Base-by-base conservation (phyloP, 64 coral and sea anemone genomes). In the Stichodactyla helianthus region DNA sequence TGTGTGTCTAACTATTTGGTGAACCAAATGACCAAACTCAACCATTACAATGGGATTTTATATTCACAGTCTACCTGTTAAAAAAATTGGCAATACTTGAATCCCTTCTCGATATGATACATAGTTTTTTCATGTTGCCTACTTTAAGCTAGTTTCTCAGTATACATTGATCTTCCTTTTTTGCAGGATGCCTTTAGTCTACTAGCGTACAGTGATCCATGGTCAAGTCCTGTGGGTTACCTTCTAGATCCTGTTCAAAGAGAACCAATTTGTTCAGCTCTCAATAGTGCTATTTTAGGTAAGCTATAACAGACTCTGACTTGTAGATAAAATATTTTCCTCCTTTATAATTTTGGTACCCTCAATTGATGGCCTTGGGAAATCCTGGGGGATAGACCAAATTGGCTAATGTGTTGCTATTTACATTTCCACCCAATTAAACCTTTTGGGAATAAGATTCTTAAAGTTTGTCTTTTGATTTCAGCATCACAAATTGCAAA, bases 221-320 rank as follows among this genome's bases (percentile, higher is more conserved):
- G 93, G 86, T 85, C 71, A 20, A 99, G 97, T 78, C 97, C 97
- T 63, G 90, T 99, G 52, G 93, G 93, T 20, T 95, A 93, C 85
- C 82, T 99, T 77, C 55, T 99, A 86, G 97, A 95, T 77, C 93
- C 97, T 55, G 90, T 94, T 51, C 97, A 99, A 58, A 90, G 97
- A 82, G 97, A 99, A 93, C 82, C 90, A 6, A 94, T 99, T 10
- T 99, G 97, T 68, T 94, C 97, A 70, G 71, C 97, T 53, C 84
- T 99, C 86, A 99, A 99, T 88, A 99, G 97, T 93, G 97, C 97
- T 88, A 99, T 99, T 82, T 88, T 99, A 90, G 97, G 97, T 95
- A 88, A 99, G 88, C 18, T 27, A 16, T 65, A 20, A 20, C 22
- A 7, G 13, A 10, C 20, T 27, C 25, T 35, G 7, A 8, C 8